Evolutionary conservation across 2,797 vertebrate genomes (phyloP).

Genomic region (Crax fasciolata): DNA sequence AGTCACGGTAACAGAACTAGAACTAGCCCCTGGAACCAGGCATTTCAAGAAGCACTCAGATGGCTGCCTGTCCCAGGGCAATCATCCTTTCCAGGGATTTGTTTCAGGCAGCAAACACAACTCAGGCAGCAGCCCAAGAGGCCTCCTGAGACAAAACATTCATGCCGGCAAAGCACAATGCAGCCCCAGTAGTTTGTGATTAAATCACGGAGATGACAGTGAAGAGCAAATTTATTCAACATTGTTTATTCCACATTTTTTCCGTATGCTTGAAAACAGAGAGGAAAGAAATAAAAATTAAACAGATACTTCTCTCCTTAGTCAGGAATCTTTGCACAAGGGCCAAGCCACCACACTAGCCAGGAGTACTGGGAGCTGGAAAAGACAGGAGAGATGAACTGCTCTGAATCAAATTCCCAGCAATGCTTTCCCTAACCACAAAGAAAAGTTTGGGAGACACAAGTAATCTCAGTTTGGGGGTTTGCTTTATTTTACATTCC

Average conservation of each 20-base stretch:
- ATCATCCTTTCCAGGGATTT: not conserved
- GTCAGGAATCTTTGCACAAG: not conserved
- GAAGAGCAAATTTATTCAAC: constrained; percentile 5
- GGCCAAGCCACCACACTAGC: constrained; percentile 18
- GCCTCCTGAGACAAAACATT: not conserved
- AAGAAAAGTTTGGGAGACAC: not conserved
- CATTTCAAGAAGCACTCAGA: not conserved
- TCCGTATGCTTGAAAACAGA: constrained; percentile 19
- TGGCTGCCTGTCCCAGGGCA: not conserved
- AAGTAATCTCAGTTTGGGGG: not conserved
- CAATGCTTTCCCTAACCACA: not conserved
- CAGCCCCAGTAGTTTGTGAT: constrained; percentile 3
- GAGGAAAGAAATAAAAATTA: constrained; percentile 35
- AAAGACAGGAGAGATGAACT: not conserved
- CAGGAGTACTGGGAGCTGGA: constrained; percentile 21
- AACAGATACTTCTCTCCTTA: constrained; percentile 29
- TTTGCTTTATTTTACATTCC: constrained; percentile 11
- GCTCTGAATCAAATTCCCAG: not conserved
- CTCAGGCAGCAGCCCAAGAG: constrained; percentile 9
- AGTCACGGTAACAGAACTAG: not conserved
- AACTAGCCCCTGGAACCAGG: not conserved
- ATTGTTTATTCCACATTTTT: constrained; percentile 30
- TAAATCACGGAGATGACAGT: constrained; percentile 22
- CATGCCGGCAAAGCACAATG: not conserved
- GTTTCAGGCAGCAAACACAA: constrained; percentile 12